Percentiles rank a stretch among this genome's conserved stretches.
These are phyloP conservation scores for Masnerella sp. DNA, from an alignment of 2,888 invertebrate genomes.

Conservation along the genomic window DNA sequence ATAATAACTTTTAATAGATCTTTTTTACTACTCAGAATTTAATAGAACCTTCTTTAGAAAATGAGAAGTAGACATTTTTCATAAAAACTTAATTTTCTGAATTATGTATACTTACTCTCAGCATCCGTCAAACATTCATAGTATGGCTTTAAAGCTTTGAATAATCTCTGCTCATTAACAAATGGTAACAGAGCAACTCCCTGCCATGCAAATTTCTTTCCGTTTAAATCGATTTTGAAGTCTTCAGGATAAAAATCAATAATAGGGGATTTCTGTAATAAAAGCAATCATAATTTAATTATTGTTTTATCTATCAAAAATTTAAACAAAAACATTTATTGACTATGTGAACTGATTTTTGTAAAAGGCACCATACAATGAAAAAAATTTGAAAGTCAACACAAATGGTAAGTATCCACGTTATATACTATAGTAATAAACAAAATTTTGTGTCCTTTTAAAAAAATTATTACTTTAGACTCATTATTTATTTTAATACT, in stretches of 20 bases:
- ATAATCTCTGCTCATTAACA: slow-evolving; percentile 94
- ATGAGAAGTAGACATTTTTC: too few species aligned
- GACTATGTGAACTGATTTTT: too few species aligned
- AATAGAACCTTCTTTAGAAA: too few species aligned
- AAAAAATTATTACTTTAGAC: too few species aligned
- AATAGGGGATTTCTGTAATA: slow-evolving; percentile 88
- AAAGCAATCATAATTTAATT: slow-evolving; percentile 13
- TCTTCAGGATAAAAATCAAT: slow-evolving; percentile 99
- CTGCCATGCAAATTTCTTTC: slow-evolving; percentile 99
- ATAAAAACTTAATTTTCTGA: slow-evolving; percentile 1
- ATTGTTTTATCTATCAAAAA: too few species aligned
- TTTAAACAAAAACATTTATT: background rate
- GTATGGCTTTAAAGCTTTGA: slow-evolving; percentile 88
- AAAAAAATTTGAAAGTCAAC: too few species aligned
- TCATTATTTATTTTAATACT: slow-evolving; percentile 71
- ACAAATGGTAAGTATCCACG: background rate
- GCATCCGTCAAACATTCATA: slow-evolving; percentile 89
- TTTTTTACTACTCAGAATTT: too few species aligned
- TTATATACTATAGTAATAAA: too few species aligned
- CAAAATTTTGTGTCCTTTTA: too few species aligned
- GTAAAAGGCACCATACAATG: too few species aligned
- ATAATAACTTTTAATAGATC: too few species aligned
- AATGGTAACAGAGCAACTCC: slow-evolving; percentile 98
- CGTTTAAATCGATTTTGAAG: slow-evolving; percentile 98
- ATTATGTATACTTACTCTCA: slow-evolving; percentile 82